These are phyloP conservation scores for Heliconius ismenius DNA, from an alignment of 2,888 invertebrate genomes.

Conservation along the genomic window DNA sequence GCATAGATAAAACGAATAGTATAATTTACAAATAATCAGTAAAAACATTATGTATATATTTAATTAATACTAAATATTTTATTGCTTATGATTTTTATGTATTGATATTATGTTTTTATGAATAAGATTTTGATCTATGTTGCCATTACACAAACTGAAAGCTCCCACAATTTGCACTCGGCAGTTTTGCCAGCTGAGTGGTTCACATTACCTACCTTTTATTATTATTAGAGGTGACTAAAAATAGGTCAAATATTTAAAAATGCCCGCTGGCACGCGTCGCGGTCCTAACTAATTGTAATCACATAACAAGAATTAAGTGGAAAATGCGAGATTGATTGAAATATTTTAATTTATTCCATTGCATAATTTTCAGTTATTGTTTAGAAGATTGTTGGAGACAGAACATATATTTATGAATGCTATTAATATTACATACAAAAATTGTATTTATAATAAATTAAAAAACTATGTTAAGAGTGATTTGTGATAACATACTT, in stretches of 20 bases:
- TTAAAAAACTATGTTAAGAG: background rate
- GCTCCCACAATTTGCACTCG: constrained; percentile 50
- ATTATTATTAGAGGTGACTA: constrained; percentile 79
- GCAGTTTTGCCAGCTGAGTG: constrained; percentile 65
- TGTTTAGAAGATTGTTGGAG: background rate
- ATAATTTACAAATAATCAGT: background rate
- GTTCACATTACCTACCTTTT: constrained; percentile 79
- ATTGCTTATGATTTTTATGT: background rate
- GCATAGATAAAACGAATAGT: background rate
- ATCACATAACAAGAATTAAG: constrained; percentile 59
- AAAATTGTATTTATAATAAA: background rate
- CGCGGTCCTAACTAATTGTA: constrained; percentile 64
- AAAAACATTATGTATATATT: background rate
- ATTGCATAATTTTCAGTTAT: background rate
- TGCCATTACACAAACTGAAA: constrained; percentile 52
- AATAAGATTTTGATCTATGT: constrained; percentile 45
- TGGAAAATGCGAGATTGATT: constrained; percentile 32
- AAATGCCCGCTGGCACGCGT: constrained; percentile 74
- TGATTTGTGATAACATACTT: background rate
- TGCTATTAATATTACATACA: background rate
- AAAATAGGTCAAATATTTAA: constrained; percentile 80
- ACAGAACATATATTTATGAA: background rate
- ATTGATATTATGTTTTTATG: background rate
- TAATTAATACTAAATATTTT: background rate
- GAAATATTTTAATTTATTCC: constrained; percentile 1